Evolutionary conservation across 2,888 invertebrate genomes (phyloP), one percentile per base, ranked within the genome.

Genomic region (Sminthurides aquaticus): DNA sequence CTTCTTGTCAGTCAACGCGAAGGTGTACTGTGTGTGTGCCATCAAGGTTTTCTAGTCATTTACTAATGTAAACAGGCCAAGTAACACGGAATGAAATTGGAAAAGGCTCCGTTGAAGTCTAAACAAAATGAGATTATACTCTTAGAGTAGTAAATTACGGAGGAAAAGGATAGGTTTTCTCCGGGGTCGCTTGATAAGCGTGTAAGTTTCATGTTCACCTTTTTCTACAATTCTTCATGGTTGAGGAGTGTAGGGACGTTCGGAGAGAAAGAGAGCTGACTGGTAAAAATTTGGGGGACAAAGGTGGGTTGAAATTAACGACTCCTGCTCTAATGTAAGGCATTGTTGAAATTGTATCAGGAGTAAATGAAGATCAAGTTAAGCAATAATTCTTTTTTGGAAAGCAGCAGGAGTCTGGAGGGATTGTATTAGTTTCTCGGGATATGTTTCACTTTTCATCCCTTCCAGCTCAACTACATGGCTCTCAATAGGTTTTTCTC

Each of bases 341-440:
- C 43, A 34, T 34, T 34, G 43, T 34, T 34, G 43, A 34, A 34
- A 34, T 34, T 34, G 43, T 34, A 34, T 34, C 43, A 34, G 5
- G 43, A 62, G 57, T 56, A 62, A 62, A 62, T 62, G 57, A 60
- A 64, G 60, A 66, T 62, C 66, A 66, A 66, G 66, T 66, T 66
- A 58, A 66, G 66, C 59, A 66, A 66, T 66, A 66, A 66, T 66
- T 66, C 66, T 66, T 62, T 62, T 55, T 59, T 54, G 24, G 56
- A 59, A 58, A 57, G 18, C 66, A 66, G 66, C 62, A 54, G 66
- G 66, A 62, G 57, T 49, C 57, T 56, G n/a, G n/a, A n/a, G n/a
- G n/a, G n/a, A n/a, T n/a, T n/a, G n/a, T n/a, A n/a, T n/a, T n/a
- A n/a, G n/a, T n/a, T n/a, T n/a, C n/a, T n/a, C n/a, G n/a, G n/a